Conservation (phyloP, 2,888 invertebrate species). For the Agrochola lychnidis region DNA sequence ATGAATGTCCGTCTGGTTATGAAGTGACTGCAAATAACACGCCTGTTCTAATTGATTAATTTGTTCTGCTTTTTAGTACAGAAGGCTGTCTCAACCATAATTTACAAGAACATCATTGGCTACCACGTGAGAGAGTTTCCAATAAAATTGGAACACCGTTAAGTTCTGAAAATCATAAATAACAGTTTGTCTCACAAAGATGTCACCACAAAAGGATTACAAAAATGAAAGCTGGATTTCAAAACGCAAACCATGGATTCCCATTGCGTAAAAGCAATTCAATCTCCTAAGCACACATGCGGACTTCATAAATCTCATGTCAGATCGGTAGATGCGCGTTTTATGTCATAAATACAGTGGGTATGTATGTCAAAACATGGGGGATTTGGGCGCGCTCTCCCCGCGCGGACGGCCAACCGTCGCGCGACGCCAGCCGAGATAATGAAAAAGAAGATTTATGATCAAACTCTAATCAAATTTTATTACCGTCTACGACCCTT, state of each 20-base stretch:
- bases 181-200: constrained; percentile 22
- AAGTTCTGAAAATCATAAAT: constrained; percentile 22
- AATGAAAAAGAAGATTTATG: constrained; percentile 90
- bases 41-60: constrained; percentile 62
- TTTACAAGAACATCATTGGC: constrained; percentile 6
- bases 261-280: constrained; percentile 83
- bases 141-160: not conserved
- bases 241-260: constrained; percentile 73
- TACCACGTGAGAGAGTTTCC: not conserved
- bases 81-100: constrained; percentile 13
- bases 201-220: constrained; percentile 67
- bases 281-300: constrained; percentile 86
- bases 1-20: constrained; percentile 72
- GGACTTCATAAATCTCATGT: constrained; percentile 89
- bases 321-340: constrained; percentile 82
- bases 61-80: constrained; percentile 34
- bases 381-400: constrained; percentile 85
- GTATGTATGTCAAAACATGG: constrained; percentile 89
- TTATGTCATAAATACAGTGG: constrained; percentile 86
- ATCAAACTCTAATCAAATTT: constrained; percentile 89
- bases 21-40: constrained; percentile 64
- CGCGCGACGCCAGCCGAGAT: constrained; percentile 79
- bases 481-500: constrained; percentile 85
- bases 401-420: constrained; percentile 77
- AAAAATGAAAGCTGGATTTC: constrained; percentile 69